A percentile compares a stretch with the other conserved stretches of the same genome.
Evolutionary conservation across 2,113 vertebrate species (phyloP).

Genomic region (Anseranas semipalmata): DNA sequence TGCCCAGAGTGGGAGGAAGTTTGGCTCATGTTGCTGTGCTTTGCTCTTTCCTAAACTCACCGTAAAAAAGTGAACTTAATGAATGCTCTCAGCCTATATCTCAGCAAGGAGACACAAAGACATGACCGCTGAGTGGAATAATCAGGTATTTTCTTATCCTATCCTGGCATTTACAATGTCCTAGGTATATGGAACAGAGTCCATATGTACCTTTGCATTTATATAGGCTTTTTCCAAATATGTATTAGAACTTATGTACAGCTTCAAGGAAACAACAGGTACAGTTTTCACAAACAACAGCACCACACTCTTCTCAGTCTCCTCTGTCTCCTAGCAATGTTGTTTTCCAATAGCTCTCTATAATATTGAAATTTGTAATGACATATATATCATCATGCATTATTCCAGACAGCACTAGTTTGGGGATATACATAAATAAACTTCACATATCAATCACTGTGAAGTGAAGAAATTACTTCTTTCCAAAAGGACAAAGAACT

Average conservation of each 20-base stretch:
- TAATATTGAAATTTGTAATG: background rate
- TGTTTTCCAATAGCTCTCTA: background rate
- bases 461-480: background rate
- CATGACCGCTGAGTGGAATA: background rate
- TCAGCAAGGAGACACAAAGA: background rate
- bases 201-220: background rate
- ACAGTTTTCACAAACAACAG: background rate
- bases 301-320: background rate
- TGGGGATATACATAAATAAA: background rate
- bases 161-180: background rate
- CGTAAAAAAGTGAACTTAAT: background rate
- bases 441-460: background rate
- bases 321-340: background rate
- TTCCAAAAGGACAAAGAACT: background rate
- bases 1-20: background rate
- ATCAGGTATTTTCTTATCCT: background rate
- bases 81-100: background rate
- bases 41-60: background rate
- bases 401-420: background rate
- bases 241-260: background rate
- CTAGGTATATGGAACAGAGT: background rate
- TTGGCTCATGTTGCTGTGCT: background rate
- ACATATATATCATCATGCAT: background rate
- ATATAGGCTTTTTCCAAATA: background rate
- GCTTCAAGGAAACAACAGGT: background rate